phyloP scores from a whole-genome alignment of 53 echinoderm and acorn worm species.

The Luidia sarsii region DNA sequence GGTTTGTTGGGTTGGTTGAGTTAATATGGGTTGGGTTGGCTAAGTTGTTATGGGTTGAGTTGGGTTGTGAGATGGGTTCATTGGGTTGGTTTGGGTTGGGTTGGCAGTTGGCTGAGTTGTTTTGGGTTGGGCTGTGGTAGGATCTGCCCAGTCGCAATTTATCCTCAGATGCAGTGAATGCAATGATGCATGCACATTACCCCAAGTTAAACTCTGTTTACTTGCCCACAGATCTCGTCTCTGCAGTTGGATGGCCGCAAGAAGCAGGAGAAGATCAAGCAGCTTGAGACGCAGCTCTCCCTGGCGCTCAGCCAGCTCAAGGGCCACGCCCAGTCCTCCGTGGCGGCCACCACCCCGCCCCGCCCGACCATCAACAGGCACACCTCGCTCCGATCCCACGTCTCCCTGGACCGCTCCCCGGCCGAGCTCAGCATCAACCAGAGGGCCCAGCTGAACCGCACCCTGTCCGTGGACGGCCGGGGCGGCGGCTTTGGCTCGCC shows the following conservation, averaged over 20 bases:
- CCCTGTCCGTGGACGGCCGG: not conserved
- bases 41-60: too few species aligned
- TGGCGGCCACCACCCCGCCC: constrained; percentile 1
- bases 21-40: too few species aligned
- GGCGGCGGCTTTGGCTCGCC: not conserved
- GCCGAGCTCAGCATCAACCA: constrained; percentile 80
- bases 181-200: not conserved
- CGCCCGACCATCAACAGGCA: constrained; percentile 16
- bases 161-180: not conserved
- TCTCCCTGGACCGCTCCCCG: constrained; percentile 41
- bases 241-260: constrained; percentile 55
- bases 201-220: not conserved
- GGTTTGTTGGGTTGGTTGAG: too few species aligned
- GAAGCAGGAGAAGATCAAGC: constrained; percentile 81
- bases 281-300: constrained; percentile 78
- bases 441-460: constrained; percentile 67
- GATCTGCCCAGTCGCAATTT: too few species aligned
- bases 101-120: too few species aligned
- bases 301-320: constrained; percentile 70
- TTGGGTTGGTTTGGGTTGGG: too few species aligned
- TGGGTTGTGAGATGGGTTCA: too few species aligned
- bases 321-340: constrained; percentile 22
- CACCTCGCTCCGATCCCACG: constrained; percentile 47
- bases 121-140: too few species aligned
- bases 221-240: constrained; percentile 21